phyloP scores from a whole-genome alignment of 2,888 invertebrate genomes.

The Agriopis marginaria region DNA sequence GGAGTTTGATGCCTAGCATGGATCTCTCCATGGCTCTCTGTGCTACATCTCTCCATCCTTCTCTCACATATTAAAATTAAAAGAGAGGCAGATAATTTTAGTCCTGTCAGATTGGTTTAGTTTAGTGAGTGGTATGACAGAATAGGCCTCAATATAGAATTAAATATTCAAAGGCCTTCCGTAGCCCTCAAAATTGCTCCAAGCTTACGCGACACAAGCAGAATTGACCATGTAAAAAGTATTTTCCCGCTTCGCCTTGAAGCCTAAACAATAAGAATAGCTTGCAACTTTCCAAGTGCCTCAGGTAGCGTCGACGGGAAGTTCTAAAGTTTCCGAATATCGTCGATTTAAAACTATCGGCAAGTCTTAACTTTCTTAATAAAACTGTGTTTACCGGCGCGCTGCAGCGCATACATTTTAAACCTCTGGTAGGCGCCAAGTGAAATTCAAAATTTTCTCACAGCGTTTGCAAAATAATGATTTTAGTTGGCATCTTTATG shows the following conservation, averaged over 20 bases:
- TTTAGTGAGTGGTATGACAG: no score
- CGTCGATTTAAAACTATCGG: conserved; percentile 56
- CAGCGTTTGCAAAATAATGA: not conserved
- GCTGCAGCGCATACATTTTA: conserved; percentile 16
- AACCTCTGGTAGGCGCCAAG: not conserved
- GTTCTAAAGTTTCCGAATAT: conserved; percentile 43
- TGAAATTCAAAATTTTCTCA: not conserved
- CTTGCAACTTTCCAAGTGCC: conserved; percentile 30
- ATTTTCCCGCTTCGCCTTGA: not conserved
- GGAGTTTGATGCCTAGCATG: no score
- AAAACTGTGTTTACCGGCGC: conserved; percentile 44
- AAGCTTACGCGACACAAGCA: not conserved
- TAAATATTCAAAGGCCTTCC: no score
- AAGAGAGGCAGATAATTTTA: no score
- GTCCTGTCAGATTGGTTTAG: no score
- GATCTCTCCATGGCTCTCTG: no score
- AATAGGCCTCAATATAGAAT: no score
- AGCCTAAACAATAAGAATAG: conserved; percentile 15
- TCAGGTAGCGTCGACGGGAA: conserved; percentile 32
- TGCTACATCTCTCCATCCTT: no score
- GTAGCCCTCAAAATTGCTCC: not conserved
- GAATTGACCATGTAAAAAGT: not conserved
- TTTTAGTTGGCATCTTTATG: not conserved
- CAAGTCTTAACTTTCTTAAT: conserved; percentile 51
- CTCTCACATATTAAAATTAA: no score